These are phyloP conservation scores for Lochmaea capreae DNA, from an alignment of 2,888 invertebrate genomes.

Conservation along the genomic window DNA sequence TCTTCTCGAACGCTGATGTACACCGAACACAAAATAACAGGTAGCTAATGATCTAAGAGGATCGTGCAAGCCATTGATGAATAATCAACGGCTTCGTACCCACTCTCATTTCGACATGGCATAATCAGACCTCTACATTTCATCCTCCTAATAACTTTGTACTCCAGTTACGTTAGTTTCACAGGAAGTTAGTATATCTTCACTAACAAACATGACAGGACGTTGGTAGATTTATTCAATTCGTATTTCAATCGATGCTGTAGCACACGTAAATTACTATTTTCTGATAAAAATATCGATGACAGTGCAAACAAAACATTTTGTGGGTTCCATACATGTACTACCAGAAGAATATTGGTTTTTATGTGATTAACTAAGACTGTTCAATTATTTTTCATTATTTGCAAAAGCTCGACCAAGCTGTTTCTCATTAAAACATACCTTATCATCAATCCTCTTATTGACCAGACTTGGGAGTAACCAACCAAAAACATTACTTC, in stretches of 20 bases:
- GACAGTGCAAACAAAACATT: background rate
- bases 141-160: conserved; percentile 1
- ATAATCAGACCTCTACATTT: conserved; percentile 13
- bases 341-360: no score
- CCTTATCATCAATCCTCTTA: no score
- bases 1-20: background rate
- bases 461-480: no score
- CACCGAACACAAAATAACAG: conserved; percentile 3
- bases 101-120: conserved; percentile 9
- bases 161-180: conserved; percentile 6
- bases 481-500: no score
- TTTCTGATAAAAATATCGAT: background rate
- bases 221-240: background rate
- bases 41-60: conserved; percentile 31
- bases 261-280: background rate
- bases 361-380: no score
- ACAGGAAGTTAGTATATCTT: conserved; percentile 4
- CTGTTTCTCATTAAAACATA: no score
- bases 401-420: no score
- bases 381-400: no score
- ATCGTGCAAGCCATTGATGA: conserved; percentile 24
- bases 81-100: conserved; percentile 14
- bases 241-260: background rate
- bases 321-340: no score
- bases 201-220: background rate